Evolutionary conservation across 2,888 invertebrate species (phyloP), one percentile per base, ranked within the genome.

Genomic region (Aspidiotus destructor): DNA sequence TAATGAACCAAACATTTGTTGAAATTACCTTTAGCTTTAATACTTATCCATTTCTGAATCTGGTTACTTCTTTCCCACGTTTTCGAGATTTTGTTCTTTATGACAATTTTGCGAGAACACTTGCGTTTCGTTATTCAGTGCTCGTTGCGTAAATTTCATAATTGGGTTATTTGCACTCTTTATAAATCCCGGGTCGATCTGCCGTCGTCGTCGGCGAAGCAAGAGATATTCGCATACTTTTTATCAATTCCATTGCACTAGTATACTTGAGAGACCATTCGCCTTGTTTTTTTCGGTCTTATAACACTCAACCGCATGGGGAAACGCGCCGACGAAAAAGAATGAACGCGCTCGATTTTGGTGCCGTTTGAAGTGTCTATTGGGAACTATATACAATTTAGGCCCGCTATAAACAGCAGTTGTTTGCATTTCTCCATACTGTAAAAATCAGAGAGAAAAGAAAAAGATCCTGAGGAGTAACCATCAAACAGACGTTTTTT

Each of bases 331-430:
- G 28, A 28, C 28, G 28, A 28, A 28, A 28, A 28, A 28, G 28
- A 28, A 28, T 28, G 28, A 28, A 28, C 2, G 28, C 28, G 67
- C 48, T 67, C 58, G 67, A 67, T 58, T 67, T 67, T 67, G 58
- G 58, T 57, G 58, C 57, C 48, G 44, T 67, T 67, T 42, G 58
- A 60, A 58, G 44, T 48, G 67, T 67, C 67, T 60, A 58, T 60
- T 60, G 67, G 67, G 67, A 67, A 67, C 67, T 67, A 67, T 67
- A 67, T 67, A 67, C 67, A 60, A 67, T 67, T 67, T 67, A 67
- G 55, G 67, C 67, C 57, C 58, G 28, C 67, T 67, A 60, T 67
- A 67, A 67, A 67, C 67, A 58, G 67, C 48, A 48, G 57, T 52
- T 44, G 48, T 60, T 67, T 60, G 58, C 67, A 60, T 67, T 17